Evolutionary conservation across 1,140 invertebrate species (phyloP), one percentile per base, ranked within the genome.

Genomic region (Bombus consobrinus): DNA sequence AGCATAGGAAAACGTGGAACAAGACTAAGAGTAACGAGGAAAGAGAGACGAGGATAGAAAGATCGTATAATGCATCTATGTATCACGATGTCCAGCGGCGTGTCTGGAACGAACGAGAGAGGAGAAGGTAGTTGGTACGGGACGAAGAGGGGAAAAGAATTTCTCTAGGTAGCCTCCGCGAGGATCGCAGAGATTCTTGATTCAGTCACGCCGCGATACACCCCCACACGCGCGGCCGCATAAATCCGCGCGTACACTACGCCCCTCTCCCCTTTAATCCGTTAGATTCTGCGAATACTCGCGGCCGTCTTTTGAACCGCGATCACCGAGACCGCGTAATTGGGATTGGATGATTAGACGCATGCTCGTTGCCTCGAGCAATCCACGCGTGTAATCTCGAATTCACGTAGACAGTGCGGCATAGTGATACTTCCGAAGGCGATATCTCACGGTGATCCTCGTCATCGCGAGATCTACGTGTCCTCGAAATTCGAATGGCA

Each of bases 231-330:
- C 81, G 81, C 80, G 88, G 86, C 86, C 84, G 87, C 88, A 88
- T 88, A 89, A 76, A 88, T 86, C 86, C 85, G 73, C 85, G 73
- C 62, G 77, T 80, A 83, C 88, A 87, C 86, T 88, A 90, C 18
- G 82, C 86, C 81, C 80, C 69, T 76, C 79, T 85, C 32, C 68
- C 84, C 69, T 82, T 85, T 86, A 78, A 89, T 88, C 88, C 89
- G 90, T 91, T 94, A 93, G 91, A 94, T 94, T 92, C 91, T 88
- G 73, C 78, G 86, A 88, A 91, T 92, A 88, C 86, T 81, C 85
- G 81, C 86, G 85, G 78, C 79, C 43, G 34, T 80, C 86, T 81
- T 83, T 79, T 62, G 59, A 62, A 83, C 74, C 86, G 59, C 79
- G 85, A 89, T 82, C 80, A 75, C 85, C 88, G 90, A 89, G 90